These are phyloP conservation scores for Leguminivora glycinivorella DNA, from an alignment of 1,140 invertebrate species.

Conservation along the genomic window DNA sequence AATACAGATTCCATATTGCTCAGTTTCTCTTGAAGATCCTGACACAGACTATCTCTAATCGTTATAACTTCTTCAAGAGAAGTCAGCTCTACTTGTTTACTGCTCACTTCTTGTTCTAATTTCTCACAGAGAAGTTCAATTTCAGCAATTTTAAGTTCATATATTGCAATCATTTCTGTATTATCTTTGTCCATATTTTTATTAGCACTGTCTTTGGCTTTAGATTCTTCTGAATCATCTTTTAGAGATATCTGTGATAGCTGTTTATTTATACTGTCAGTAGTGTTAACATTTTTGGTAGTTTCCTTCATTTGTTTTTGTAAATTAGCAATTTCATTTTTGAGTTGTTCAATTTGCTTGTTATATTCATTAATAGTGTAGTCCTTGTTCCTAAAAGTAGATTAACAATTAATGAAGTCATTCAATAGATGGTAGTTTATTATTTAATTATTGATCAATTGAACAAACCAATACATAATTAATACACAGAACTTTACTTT, in stretches of 20 bases:
- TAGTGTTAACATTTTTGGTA: conserved; percentile 39
- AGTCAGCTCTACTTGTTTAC: conserved; percentile 65
- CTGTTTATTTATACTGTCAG: conserved; percentile 46
- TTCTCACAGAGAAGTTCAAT: conserved; percentile 61
- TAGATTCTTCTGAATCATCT: conserved; percentile 32
- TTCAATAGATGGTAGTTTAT: too few species aligned
- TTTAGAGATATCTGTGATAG: conserved; percentile 42
- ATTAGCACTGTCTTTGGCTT: conserved; percentile 32
- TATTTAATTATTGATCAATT: too few species aligned
- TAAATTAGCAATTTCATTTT: conserved; percentile 58
- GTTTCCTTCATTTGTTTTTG: conserved; percentile 53
- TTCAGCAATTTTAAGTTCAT: conserved; percentile 43
- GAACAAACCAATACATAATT: too few species aligned
- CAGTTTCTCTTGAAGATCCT: conserved; percentile 71
- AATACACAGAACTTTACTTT: too few species aligned
- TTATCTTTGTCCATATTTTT: conserved; percentile 31
- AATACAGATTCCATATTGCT: conserved; percentile 57
- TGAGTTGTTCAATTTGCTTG: conserved; percentile 70
- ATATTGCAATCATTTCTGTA: conserved; percentile 25
- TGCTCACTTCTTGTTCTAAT: conserved; percentile 63
- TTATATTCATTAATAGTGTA: conserved; percentile 65
- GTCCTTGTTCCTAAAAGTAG: conserved; percentile 67
- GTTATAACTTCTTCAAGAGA: conserved; percentile 68
- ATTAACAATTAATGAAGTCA: conserved; percentile 29
- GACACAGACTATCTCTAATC: conserved; percentile 69